Base-by-base conservation (phyloP, 2,113 vertebrate genomes). In the Erythrolamprus reginae region DNA sequence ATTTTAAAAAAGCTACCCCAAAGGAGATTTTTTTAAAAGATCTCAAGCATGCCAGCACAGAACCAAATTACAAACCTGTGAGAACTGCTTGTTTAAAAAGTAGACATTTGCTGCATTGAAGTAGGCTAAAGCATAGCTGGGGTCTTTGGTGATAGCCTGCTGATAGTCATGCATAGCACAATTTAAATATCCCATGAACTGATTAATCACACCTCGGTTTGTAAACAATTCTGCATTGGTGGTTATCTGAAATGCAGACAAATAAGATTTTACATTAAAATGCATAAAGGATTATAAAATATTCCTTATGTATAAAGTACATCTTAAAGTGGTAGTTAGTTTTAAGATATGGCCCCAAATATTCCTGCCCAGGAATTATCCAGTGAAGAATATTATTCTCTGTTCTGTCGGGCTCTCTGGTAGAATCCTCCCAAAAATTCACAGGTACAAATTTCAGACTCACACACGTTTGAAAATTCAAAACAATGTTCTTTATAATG, bases 51-150 rank as follows among this genome's bases (percentile, higher is more conserved):
- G 10, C 45, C 33, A 83, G 47, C 15, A 55, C 1, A 86, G 3
- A 70, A 17, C 58, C 3, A 23, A 38, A 94, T 70, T 70, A 91
- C 53, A 95, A 96, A 98, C 97, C 96, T 98, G 97, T 94, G 96
- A 95, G 96, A 98, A 98, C 56, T 98, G 97, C 56, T 95, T 95
- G 89, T 98, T 97, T 89, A 95, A 93, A 90, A 98, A 96, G 93
- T 97, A 98, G 88, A 97, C 93, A 94, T 98, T 98, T 91, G 96
- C 97, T 89, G 97, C 97, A 90, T 96, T 98, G 87, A 97, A 98
- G 95, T 97, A 97, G 84, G 97, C 97, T 90, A 98, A 93, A 0
- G 96, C 94, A 92, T 97, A 97, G 10, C 28, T 91, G 9, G 97
- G 96, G 82, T 98, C 96, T 88, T 97, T 50, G 53, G 95, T 93